Percentiles rank a stretch among this genome's conserved stretches.
phyloP scores from a whole-genome alignment of 1,140 invertebrate species.

The Psilanteris sp. region DNA sequence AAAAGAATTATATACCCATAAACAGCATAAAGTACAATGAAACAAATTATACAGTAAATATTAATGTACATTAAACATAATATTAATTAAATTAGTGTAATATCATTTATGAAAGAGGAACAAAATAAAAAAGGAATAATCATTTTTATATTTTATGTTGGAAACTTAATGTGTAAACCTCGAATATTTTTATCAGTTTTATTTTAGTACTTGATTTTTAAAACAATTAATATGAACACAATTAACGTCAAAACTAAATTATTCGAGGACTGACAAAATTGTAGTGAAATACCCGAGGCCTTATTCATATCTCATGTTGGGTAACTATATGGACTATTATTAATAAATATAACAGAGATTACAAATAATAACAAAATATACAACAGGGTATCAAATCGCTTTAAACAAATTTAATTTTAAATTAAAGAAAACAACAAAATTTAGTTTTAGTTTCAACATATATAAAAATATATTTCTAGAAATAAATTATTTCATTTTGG shows the following conservation, averaged over 20 bases:
- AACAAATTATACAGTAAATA: conserved; percentile 48
- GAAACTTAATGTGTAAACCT: conserved; percentile 72
- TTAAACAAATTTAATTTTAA: conserved; percentile 12
- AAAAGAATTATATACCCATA: conserved; percentile 23
- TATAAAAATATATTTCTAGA: not conserved
- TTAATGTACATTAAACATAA: conserved; percentile 64
- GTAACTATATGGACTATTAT: conserved; percentile 72
- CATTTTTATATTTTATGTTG: conserved; percentile 75
- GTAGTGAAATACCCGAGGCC: conserved; percentile 77
- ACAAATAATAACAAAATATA: conserved; percentile 20
- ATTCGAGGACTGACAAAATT: conserved; percentile 70
- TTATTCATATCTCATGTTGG: conserved; percentile 75
- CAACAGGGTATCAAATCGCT: conserved; percentile 30
- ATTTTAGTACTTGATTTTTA: conserved; percentile 40
- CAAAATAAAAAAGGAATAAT: conserved; percentile 50
- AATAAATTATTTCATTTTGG: no score
- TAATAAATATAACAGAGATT: conserved; percentile 30
- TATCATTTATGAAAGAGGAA: conserved; percentile 64
- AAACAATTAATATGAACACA: conserved; percentile 8
- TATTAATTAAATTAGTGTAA: conserved; percentile 70
- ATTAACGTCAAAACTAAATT: conserved; percentile 57
- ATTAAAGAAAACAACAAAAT: no score
- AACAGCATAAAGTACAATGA: conserved; percentile 48
- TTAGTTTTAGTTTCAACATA: no score
- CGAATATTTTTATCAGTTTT: conserved; percentile 69